Conservation (phyloP, 2,888 invertebrate species). For the Mycalesis mineus region DNA sequence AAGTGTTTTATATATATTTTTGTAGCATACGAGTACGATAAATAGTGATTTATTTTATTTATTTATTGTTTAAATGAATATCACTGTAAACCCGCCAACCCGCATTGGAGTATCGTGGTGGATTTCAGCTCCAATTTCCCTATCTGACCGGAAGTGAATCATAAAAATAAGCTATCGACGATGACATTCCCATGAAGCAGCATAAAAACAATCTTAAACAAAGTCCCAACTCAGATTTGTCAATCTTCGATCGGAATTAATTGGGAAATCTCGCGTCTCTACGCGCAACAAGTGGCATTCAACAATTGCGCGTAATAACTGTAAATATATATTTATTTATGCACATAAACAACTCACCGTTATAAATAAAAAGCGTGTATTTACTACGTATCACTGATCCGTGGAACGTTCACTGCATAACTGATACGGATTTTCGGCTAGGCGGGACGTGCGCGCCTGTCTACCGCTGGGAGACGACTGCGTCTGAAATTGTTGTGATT, state of each 20-base stretch:
- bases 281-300: conserved; percentile 7
- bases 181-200: too few species aligned
- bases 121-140: too few species aligned
- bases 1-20: too few species aligned
- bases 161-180: too few species aligned
- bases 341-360: conserved; percentile 19
- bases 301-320: not conserved
- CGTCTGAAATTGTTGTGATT: conserved; percentile 26
- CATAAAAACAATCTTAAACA: too few species aligned
- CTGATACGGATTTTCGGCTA: conserved; percentile 40
- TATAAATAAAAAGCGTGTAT: conserved; percentile 23
- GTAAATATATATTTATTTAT: not conserved
- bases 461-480: conserved; percentile 55
- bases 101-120: too few species aligned
- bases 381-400: conserved; percentile 42
- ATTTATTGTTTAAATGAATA: too few species aligned
- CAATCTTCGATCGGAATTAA: not conserved
- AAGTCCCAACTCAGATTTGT: not conserved
- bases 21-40: too few species aligned
- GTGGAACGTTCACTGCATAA: conserved; percentile 55
- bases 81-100: too few species aligned
- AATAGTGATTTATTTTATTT: too few species aligned
- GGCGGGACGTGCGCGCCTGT: conserved; percentile 39
- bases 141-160: too few species aligned
- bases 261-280: conserved; percentile 1